Evolutionary conservation across 1,140 invertebrate species (phyloP).

Genomic region (Heliconius nattereri): DNA sequence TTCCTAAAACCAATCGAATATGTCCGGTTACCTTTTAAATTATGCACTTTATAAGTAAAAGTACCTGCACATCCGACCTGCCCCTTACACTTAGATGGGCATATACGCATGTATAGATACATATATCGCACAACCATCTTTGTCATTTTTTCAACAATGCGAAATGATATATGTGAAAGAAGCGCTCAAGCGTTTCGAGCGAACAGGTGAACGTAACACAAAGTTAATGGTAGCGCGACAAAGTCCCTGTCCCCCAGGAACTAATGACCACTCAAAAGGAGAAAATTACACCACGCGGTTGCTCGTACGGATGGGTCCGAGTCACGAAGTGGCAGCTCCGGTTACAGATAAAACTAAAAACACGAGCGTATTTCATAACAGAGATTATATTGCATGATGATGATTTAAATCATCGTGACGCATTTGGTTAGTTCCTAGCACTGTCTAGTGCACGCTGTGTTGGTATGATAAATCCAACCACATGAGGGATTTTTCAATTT

Average conservation of each 20-base stretch:
- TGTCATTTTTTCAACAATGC: constrained; percentile 11
- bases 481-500: neutral
- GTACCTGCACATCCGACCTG: neutral
- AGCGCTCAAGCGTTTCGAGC: constrained; percentile 40
- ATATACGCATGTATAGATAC: neutral
- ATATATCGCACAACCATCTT: neutral
- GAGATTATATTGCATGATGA: constrained; percentile 35
- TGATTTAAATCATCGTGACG: constrained; percentile 22
- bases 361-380: constrained; percentile 51
- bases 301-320: constrained; percentile 58
- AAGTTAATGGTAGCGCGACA: constrained; percentile 67
- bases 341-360: constrained; percentile 56
- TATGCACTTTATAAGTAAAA: neutral
- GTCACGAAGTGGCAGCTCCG: constrained; percentile 64
- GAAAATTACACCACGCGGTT: constrained; percentile 67
- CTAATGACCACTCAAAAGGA: constrained; percentile 74
- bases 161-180: constrained; percentile 45
- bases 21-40: neutral
- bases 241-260: constrained; percentile 65
- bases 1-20: too few species aligned
- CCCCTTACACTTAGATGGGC: neutral
- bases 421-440: neutral
- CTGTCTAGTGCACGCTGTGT: neutral
- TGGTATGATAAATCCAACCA: neutral
- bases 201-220: constrained; percentile 54